Evolutionary conservation across 2,888 invertebrate genomes (phyloP), one percentile per base, ranked within the genome.

Genomic region (Mythimna ferrago): DNA sequence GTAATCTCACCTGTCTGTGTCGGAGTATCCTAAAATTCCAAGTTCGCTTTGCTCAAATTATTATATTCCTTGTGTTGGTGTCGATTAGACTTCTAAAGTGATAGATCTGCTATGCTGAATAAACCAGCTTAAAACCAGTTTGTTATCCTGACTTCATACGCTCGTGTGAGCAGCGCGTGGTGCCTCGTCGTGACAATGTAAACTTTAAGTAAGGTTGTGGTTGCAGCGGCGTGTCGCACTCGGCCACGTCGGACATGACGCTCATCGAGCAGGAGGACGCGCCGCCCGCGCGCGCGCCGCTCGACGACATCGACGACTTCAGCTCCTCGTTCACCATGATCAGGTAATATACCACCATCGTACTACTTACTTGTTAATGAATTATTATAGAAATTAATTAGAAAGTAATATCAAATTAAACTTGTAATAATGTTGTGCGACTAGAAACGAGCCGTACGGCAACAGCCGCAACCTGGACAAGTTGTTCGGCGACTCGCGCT

Each of bases 241-340:
- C 99, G 16, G 99, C 99, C 16, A 92, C 98, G 70, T 97, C 97
- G 72, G 99, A 99, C 93, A 99, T 99, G 99, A 97, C 98, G 90
- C 97, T 97, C 35, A 99, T 99, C 89, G 98, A 98, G 91, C 99
- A 99, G 95, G 98, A 99, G 91, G 97, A 97, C 86, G 91, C 91
- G 80, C 78, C 90, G 58, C 65, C 90, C 38, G 65, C 86, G 73
- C 85, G 87, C 74, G 70, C 84, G 68, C 87, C 78, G 92, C 87
- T 94, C 92, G 89, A 93, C 94, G 90, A 95, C 89, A 86, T 93
- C 87, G 91, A 94, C 89, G 90, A 95, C 92, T 97, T 97, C 90
- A 94, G 95, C 83, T 93, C 96, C 58, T 95, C 96, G 60, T 97
- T 97, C 92, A 97, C 96, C 82, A 97, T 97, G 96, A 97, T 97